phyloP scores from a whole-genome alignment of 2,888 invertebrate genomes.

The Lasius fuliginosus region DNA sequence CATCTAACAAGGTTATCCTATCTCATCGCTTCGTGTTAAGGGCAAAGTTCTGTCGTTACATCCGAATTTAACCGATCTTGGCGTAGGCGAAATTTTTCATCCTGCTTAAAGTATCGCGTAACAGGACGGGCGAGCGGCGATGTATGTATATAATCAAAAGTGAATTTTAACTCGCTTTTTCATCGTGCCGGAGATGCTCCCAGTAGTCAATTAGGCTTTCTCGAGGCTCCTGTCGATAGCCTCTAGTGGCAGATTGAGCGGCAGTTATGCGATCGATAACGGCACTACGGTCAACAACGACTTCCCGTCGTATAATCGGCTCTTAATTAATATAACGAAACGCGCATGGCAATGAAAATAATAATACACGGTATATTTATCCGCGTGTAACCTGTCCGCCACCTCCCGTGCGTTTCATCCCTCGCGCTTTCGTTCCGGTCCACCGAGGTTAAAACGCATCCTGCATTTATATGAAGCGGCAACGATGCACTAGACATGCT shows the following conservation, averaged over 20 bases:
- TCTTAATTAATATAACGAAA: constrained; percentile 66
- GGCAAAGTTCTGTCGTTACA: constrained; percentile 49
- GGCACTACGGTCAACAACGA: constrained; percentile 4
- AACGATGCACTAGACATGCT: constrained; percentile 48
- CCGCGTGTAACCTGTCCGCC: constrained; percentile 40
- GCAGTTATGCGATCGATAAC: neutral
- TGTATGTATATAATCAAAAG: constrained; percentile 56
- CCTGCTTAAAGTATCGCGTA: constrained; percentile 50
- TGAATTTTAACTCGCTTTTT: constrained; percentile 49
- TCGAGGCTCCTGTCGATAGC: neutral
- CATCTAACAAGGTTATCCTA: constrained; percentile 34
- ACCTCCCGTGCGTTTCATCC: constrained; percentile 20
- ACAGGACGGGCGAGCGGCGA: constrained; percentile 15
- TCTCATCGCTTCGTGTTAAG: constrained; percentile 21
- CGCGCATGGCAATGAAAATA: constrained; percentile 56
- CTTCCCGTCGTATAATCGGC: constrained; percentile 57
- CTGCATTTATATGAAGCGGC: constrained; percentile 64
- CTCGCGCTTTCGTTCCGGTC: constrained; percentile 32
- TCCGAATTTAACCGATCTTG: constrained; percentile 40
- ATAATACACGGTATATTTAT: constrained; percentile 62
- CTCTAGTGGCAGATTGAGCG: constrained; percentile 19
- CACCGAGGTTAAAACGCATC: constrained; percentile 61
- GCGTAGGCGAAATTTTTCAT: constrained; percentile 42
- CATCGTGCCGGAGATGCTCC: neutral
- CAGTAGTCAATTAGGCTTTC: constrained; percentile 36